These are phyloP conservation scores for Drosophila fulvimacula DNA, from an alignment of 2,888 invertebrate species.

Conservation along the genomic window DNA sequence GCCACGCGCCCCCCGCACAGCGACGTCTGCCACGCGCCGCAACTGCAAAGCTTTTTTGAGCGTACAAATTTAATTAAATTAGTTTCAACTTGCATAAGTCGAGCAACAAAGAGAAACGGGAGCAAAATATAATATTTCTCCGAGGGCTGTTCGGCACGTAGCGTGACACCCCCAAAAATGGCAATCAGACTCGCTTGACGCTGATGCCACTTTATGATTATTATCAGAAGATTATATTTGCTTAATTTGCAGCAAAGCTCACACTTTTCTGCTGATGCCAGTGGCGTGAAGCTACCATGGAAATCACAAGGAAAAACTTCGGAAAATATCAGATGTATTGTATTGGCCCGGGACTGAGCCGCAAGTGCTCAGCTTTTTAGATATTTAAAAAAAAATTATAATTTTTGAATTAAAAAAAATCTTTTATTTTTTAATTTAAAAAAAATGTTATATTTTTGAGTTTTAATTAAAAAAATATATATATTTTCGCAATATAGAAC, in stretches of 20 bases:
- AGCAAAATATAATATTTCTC: slow-evolving; percentile 31
- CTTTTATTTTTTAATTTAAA: too few species aligned
- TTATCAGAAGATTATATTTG: slow-evolving; percentile 51
- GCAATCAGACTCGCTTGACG: slow-evolving; percentile 17
- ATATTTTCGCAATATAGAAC: too few species aligned
- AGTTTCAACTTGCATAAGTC: slow-evolving; percentile 45
- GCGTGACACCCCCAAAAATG: slow-evolving; percentile 10
- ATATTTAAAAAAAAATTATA: too few species aligned
- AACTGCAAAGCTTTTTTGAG: slow-evolving; percentile 52
- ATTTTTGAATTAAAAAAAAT: too few species aligned
- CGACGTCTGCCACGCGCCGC: slow-evolving; percentile 41
- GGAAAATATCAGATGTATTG: too few species aligned
- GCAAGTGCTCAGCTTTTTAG: too few species aligned
- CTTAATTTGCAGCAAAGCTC: slow-evolving; percentile 33
- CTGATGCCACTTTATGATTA: slow-evolving; percentile 55
- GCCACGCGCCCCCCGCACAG: slow-evolving; percentile 6
- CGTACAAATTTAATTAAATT: slow-evolving; percentile 66
- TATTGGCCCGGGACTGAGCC: too few species aligned
- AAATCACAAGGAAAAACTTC: too few species aligned
- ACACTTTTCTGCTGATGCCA: slow-evolving; percentile 37
- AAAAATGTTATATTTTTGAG: too few species aligned
- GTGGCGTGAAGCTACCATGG: slow-evolving; percentile 5
- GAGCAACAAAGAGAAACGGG: slow-evolving; percentile 19
- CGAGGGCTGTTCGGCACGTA: slow-evolving; percentile 15
- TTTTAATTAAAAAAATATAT: too few species aligned